phyloP scores from a whole-genome alignment of 35 echinoderm and acorn worm species.

The Ophioderma brevispina region DNA sequence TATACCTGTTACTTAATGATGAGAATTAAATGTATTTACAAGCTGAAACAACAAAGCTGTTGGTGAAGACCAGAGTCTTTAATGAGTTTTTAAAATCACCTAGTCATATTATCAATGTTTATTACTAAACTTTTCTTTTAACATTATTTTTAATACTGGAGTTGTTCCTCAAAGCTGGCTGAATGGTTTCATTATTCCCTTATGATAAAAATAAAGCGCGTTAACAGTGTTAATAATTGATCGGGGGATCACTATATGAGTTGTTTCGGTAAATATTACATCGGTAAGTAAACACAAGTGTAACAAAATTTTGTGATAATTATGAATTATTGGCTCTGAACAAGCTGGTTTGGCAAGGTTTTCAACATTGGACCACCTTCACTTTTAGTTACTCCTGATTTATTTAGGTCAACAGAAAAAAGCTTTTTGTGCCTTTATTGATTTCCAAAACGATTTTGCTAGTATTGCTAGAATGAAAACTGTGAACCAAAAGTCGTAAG shows the following conservation, averaged over 20 bases:
- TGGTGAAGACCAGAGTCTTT: no score
- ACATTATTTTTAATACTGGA: background rate
- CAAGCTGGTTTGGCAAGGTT: conserved; percentile 39
- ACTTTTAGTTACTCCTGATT: conserved; percentile 17
- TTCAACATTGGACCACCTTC: conserved; percentile 48
- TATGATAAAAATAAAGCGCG: background rate
- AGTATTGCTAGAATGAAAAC: no score
- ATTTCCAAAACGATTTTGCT: no score
- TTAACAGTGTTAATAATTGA: background rate
- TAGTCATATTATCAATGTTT: no score
- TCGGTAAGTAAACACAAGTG: background rate
- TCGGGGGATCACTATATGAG: background rate
- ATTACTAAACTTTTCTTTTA: no score
- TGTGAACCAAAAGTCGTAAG: no score
- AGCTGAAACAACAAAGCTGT: no score
- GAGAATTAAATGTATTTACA: no score
- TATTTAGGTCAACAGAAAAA: conserved; percentile 36
- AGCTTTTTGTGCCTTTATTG: conserved; percentile 60
- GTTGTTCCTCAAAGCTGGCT: background rate
- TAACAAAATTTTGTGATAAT: background rate
- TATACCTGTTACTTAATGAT: no score
- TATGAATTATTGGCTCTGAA: background rate
- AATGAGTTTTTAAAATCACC: no score
- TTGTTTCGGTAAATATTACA: background rate
- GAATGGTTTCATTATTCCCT: background rate